phyloP scores from a whole-genome alignment of 30 jellyfish, hydroid and myxozoan genomes.

The Morbakka virulenta region DNA sequence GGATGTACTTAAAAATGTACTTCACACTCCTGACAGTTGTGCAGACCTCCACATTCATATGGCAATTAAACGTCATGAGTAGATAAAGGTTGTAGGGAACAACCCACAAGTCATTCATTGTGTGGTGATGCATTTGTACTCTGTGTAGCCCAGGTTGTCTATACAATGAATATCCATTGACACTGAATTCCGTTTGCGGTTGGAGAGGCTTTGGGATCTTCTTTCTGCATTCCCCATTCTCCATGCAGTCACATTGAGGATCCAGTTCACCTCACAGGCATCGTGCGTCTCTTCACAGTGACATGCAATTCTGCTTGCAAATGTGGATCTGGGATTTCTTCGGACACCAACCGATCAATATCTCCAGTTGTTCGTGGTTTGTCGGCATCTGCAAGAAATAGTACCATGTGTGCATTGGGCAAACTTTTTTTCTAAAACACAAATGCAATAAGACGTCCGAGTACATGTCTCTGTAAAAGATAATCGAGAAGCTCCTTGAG shows the following conservation, averaged over 20 bases:
- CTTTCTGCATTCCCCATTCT: constrained; percentile 60
- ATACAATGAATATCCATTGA: constrained; percentile 76
- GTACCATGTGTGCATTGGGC: constrained; percentile 71
- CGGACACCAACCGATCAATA: constrained; percentile 61
- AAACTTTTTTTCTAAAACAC: constrained; percentile 67
- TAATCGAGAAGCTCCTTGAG: constrained; percentile 27
- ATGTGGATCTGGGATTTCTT: constrained; percentile 64
- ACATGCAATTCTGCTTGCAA: constrained; percentile 26
- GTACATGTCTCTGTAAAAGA: constrained; percentile 14
- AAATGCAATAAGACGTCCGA: constrained; percentile 43
- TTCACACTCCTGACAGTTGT: constrained; percentile 42
- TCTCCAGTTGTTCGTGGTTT: constrained; percentile 60
- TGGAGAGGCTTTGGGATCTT: constrained; percentile 20
- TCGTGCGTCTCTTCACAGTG: constrained; percentile 52
- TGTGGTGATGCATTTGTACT: constrained; percentile 16
- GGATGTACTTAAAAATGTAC: constrained; percentile 57
- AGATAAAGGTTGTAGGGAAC: constrained; percentile 68
- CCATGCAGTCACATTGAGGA: constrained; percentile 60
- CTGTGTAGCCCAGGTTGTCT: constrained; percentile 46
- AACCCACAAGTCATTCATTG: constrained; percentile 53
- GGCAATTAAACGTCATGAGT: constrained; percentile 43
- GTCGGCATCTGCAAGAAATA: constrained; percentile 55
- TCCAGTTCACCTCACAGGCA: constrained; percentile 68
- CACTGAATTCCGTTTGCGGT: constrained; percentile 26
- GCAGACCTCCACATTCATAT: constrained; percentile 61